phyloP scores from a whole-genome alignment of 2,888 invertebrate species.

The Cosmorhoe ocellata region DNA sequence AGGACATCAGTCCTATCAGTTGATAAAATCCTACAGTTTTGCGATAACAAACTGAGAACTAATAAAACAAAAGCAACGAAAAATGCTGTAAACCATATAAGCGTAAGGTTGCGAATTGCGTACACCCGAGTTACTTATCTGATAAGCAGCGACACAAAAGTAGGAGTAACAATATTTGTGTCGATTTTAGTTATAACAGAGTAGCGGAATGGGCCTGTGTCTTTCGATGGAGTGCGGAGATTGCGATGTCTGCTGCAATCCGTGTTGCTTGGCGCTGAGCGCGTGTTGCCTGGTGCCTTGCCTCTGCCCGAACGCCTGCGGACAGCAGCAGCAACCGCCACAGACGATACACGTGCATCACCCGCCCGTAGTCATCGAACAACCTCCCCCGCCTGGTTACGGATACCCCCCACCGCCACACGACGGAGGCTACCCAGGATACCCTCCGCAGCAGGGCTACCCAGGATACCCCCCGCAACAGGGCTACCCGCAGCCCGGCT shows the following conservation, averaged over 20 bases:
- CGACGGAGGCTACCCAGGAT: conserved; percentile 46
- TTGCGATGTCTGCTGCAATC: conserved; percentile 68
- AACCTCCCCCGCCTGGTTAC: conserved; percentile 45
- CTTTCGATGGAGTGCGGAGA: conserved; percentile 72
- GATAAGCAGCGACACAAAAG: conserved; percentile 20
- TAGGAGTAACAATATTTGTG: conserved; percentile 37
- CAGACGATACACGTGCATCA: conserved; percentile 68
- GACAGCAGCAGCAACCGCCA: conserved; percentile 63
- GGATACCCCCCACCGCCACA: conserved; percentile 46
- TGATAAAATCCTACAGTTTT: conserved; percentile 44
- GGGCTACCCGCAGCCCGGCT: conserved; percentile 35
- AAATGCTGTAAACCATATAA: conserved; percentile 29
- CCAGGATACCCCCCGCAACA: conserved; percentile 45
- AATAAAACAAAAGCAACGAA: conserved; percentile 45
- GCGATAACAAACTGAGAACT: conserved; percentile 42
- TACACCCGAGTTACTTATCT: conserved; percentile 12
- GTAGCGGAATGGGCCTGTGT: conserved; percentile 68
- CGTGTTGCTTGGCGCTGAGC: conserved; percentile 70
- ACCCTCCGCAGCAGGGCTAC: conserved; percentile 50
- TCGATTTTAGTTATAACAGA: conserved; percentile 58
- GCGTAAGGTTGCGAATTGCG: conserved; percentile 29
- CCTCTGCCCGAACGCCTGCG: conserved; percentile 73
- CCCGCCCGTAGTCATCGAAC: conserved; percentile 57
- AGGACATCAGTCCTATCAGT: conserved; percentile 42
- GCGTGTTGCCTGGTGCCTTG: conserved; percentile 74